A percentile compares a stretch with the other conserved stretches of the same genome.
Evolutionary conservation across 2,888 invertebrate genomes (phyloP).

Genomic region (Acrobasis repandana): DNA sequence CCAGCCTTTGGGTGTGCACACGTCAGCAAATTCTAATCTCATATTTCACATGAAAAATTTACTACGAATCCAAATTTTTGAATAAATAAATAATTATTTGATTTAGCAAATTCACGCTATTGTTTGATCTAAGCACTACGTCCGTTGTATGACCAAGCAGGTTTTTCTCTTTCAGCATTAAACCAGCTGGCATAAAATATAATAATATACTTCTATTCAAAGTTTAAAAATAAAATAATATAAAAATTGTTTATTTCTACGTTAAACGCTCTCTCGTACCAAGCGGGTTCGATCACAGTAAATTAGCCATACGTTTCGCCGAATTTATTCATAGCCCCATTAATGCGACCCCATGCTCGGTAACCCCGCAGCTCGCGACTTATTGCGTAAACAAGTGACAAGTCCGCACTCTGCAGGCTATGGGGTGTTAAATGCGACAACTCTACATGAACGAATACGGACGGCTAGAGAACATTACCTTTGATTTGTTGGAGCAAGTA

Average conservation of each 20-base stretch:
- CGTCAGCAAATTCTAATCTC: too few relatives aligned
- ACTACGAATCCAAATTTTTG: too few relatives aligned
- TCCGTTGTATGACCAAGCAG: too few relatives aligned
- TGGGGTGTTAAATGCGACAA: constrained; percentile 6
- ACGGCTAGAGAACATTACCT: neutral
- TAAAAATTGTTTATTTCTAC: neutral
- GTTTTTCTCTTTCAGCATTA: too few relatives aligned
- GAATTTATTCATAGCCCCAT: neutral
- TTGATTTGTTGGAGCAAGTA: neutral
- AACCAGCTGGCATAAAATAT: too few relatives aligned
- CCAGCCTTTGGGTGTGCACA: too few relatives aligned
- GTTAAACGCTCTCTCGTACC: neutral
- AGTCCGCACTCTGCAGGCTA: constrained; percentile 1
- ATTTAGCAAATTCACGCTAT: too few relatives aligned
- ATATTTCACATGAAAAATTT: too few relatives aligned
- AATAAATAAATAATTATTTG: too few relatives aligned
- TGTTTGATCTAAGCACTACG: too few relatives aligned
- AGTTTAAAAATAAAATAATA: too few relatives aligned
- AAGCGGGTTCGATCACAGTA: neutral
- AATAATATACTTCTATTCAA: too few relatives aligned
- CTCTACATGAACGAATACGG: neutral
- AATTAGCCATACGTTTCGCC: neutral
- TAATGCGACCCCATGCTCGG: neutral
- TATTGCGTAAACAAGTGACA: constrained; percentile 2
- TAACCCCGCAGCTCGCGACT: neutral